Evolutionary conservation across 2,113 vertebrate species (phyloP).

Genomic region (Pituophis catenifer): DNA sequence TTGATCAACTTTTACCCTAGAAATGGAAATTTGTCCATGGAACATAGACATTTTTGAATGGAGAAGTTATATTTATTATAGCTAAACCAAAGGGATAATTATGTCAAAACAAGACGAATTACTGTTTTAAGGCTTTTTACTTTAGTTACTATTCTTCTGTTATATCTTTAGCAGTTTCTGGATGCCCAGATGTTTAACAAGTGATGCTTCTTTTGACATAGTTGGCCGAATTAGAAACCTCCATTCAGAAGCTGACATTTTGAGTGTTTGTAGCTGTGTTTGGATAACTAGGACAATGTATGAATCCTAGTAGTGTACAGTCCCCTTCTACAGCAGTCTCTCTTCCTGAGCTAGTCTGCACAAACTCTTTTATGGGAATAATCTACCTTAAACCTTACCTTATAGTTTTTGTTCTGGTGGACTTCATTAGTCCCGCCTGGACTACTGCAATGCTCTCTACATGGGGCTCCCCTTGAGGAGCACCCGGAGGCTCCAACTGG

Average conservation of each 20-base stretch:
- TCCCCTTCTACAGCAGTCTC: neutral
- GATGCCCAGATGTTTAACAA: neutral
- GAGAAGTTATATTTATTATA: neutral
- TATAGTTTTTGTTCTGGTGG: neutral
- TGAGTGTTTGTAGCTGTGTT: neutral
- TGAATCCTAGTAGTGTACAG: neutral
- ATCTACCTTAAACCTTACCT: neutral
- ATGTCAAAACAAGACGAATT: neutral
- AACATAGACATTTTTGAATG: neutral
- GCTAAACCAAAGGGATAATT: neutral
- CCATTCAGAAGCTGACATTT: neutral
- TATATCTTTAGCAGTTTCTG: neutral
- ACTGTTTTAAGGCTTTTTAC: neutral
- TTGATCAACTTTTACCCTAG: neutral
- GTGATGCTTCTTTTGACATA: neutral
- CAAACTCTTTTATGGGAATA: neutral
- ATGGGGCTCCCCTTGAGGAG: too few relatives aligned
- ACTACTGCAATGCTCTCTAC: too few relatives aligned
- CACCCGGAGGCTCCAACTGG: too few relatives aligned
- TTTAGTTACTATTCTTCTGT: neutral
- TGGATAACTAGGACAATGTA: neutral
- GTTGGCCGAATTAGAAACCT: neutral
- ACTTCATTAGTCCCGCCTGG: neutral
- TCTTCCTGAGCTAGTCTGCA: neutral
- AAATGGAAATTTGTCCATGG: neutral